These are phyloP conservation scores for Xylophagus ater DNA, from an alignment of 2,888 invertebrate genomes.

Conservation along the genomic window DNA sequence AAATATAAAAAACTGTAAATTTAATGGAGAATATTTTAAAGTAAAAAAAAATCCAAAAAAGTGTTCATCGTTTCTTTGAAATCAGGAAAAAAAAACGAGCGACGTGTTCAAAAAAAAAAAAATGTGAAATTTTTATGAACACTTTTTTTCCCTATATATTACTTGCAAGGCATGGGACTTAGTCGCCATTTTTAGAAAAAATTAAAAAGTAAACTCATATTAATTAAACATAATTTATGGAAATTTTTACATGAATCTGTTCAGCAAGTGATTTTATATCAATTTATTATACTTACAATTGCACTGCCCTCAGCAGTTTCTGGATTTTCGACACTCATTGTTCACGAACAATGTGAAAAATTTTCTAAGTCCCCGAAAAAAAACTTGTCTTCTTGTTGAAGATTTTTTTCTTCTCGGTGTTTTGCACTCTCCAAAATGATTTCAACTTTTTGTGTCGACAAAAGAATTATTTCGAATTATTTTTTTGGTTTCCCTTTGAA, in stretches of 20 bases:
- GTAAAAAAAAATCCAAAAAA: background rate
- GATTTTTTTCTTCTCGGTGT: background rate
- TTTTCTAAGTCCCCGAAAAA: slow-evolving; percentile 22
- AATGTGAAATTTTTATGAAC: too few relatives aligned
- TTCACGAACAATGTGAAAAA: slow-evolving; percentile 20
- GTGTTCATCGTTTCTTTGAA: background rate
- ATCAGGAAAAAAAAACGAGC: background rate
- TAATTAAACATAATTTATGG: slow-evolving; percentile 2
- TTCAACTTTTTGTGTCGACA: too few relatives aligned
- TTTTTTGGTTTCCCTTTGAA: too few relatives aligned
- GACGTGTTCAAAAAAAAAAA: slow-evolving; percentile 22
- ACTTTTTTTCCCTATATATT: too few relatives aligned
- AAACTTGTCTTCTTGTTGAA: slow-evolving; percentile 3
- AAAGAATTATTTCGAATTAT: too few relatives aligned
- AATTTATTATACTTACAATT: slow-evolving; percentile 45
- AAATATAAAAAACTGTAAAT: background rate
- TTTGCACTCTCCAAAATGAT: too few relatives aligned
- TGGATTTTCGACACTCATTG: slow-evolving; percentile 57
- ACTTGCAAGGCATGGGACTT: slow-evolving; percentile 58
- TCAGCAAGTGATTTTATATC: background rate
- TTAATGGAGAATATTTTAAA: background rate
- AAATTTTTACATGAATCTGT: background rate
- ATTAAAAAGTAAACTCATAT: slow-evolving; percentile 14
- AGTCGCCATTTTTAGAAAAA: slow-evolving; percentile 54
- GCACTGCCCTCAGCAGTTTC: slow-evolving; percentile 47